Evolutionary conservation across 2,888 invertebrate genomes (phyloP), one percentile per base, ranked within the genome.

Genomic region (Gymnoscelis rufifasciata): DNA sequence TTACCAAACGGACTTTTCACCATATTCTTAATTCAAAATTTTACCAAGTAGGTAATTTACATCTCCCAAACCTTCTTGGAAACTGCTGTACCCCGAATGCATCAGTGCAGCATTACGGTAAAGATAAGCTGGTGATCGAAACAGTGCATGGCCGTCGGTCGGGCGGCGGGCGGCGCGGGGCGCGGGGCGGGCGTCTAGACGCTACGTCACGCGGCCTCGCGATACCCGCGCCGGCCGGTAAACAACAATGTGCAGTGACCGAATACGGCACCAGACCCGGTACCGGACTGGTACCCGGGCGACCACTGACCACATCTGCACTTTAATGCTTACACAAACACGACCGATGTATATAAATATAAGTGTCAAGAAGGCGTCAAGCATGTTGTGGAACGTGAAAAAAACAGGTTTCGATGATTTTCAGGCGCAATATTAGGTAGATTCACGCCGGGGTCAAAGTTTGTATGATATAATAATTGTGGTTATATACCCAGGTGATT

Each of bases 161-260:
- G 51, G 47, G 54, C 44, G 29, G 53, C 40, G 57, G 59, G 51
- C 49, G 54, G 47, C 59, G 38, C 67, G 59, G 66, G 70, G 74
- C 70, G 71, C 66, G 65, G 69, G 68, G 68, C 66, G 72, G 71
- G 70, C 79, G 87, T 87, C 87, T 87, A 87, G 87, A 87, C 87
- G 80, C 87, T 86, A 89, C 88, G 90, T 90, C 89, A 89, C 89
- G 76, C 90, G 90, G 89, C 89, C 89, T 82, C 90, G 89, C 83
- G 89, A 88, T 89, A 89, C 80, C 51, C 81, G 88, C 88, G 87
- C 84, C 84, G 83, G 87, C 84, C 84, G 83, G 84, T 86, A 87
- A 87, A 87, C 87, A 87, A 86, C 83, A 78, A 76, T 86, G 86
- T 87, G 83, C 84, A 84, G 82, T 87, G 87, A 84, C 87, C 87